These are phyloP conservation scores for Butorides virescens DNA, from an alignment of 2,113 vertebrate genomes.

Conservation along the genomic window DNA sequence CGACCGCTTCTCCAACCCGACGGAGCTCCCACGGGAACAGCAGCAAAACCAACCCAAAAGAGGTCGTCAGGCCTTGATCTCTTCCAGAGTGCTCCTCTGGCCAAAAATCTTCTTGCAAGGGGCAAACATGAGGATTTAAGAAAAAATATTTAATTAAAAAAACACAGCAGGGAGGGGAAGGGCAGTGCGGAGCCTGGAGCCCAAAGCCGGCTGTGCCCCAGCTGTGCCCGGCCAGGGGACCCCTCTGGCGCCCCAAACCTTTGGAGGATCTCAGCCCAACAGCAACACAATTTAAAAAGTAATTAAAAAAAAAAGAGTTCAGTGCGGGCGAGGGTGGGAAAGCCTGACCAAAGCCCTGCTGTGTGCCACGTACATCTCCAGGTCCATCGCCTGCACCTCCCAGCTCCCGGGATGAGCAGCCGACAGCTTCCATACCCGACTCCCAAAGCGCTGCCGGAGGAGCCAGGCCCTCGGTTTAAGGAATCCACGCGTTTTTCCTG, in stretches of 20 bases:
- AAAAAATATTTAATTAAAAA: background rate
- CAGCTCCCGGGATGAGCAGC: background rate
- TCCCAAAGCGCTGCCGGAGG: background rate
- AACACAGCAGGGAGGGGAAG: background rate
- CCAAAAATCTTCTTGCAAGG: background rate
- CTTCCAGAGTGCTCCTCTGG: background rate
- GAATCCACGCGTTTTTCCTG: accelerated
- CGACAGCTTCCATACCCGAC: accelerated
- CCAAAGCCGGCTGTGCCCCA: background rate
- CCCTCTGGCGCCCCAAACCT: background rate
- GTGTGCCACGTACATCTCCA: accelerated
- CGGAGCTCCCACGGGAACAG: background rate
- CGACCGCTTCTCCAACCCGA: background rate
- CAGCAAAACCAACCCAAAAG: too few relatives aligned
- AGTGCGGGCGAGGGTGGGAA: too few relatives aligned
- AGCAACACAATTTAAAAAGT: background rate
- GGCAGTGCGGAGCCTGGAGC: background rate
- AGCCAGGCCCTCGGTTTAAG: background rate
- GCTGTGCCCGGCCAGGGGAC: background rate
- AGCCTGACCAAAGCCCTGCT: background rate
- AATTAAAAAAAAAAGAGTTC: background rate
- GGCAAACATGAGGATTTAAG: background rate
- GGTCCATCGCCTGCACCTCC: background rate
- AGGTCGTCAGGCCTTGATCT: background rate
- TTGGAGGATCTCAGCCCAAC: background rate